A percentile compares a stretch with the other conserved stretches of the same genome.
These are phyloP conservation scores for Crocallis elinguaria DNA, from an alignment of 2,888 invertebrate species.

Conservation along the genomic window DNA sequence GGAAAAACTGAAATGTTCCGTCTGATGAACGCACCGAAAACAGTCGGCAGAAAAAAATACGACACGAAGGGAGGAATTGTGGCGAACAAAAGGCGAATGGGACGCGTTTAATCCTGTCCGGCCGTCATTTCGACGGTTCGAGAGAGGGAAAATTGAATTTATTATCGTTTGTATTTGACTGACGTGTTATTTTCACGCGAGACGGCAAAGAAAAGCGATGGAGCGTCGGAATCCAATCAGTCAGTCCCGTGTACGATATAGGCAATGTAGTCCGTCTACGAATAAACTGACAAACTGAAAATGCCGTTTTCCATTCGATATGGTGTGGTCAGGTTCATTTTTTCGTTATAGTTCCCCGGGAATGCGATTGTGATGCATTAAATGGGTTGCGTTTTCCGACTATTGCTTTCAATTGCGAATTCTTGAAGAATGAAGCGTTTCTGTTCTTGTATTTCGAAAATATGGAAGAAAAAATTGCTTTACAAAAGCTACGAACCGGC, in stretches of 20 bases:
- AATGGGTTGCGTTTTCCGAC: conserved; percentile 25
- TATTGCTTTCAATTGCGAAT: conserved; percentile 5
- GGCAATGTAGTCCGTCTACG: conserved; percentile 54
- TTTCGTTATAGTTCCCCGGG: conserved; percentile 30
- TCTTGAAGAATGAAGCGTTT: neutral
- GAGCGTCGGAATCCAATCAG: conserved; percentile 76
- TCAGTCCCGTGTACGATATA: conserved; percentile 66
- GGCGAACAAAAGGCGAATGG: conserved; percentile 78
- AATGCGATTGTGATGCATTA: conserved; percentile 33
- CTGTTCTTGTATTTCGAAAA: neutral
- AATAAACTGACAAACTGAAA: conserved; percentile 62
- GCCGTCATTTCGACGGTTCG: conserved; percentile 71
- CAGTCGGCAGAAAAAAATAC: conserved; percentile 52
- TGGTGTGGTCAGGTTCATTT: conserved; percentile 31
- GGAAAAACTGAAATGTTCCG: conserved; percentile 46
- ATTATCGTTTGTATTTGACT: conserved; percentile 83
- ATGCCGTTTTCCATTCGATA: conserved; percentile 62
- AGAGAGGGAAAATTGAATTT: conserved; percentile 81
- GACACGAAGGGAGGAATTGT: conserved; percentile 61
- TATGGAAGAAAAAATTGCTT: no score
- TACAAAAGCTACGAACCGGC: no score
- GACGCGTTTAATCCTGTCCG: conserved; percentile 80
- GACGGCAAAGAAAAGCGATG: conserved; percentile 61
- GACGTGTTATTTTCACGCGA: conserved; percentile 83
- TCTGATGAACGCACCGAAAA: conserved; percentile 51